Evolutionary conservation across 1,140 invertebrate species (phyloP), one percentile per base, ranked within the genome.

Genomic region (Zaprionus ornatus): DNA sequence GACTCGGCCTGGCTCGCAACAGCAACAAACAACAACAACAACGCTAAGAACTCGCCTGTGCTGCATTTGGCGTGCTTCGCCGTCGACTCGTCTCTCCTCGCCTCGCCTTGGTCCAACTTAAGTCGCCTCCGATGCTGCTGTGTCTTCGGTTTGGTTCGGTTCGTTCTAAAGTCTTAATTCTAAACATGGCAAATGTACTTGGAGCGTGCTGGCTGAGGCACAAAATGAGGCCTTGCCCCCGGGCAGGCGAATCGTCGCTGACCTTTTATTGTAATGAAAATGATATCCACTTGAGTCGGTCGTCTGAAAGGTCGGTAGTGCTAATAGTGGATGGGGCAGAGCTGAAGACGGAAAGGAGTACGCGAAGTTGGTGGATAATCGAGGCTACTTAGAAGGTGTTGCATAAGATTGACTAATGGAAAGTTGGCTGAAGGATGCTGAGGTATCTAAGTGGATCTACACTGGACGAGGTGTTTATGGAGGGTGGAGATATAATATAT

Each of bases 161-260:
- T 82, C 54, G 52, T 17, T 65, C 72, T 90, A 75, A 90, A 75
- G 80, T 90, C 85, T 88, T 81, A 87, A 88, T 88, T 87, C 84
- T 90, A 84, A 90, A 88, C 85, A 88, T 84, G 84, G 84, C 76
- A 87, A 86, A 86, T 86, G 83, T 83, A 79, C 70, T 84, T 88
- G 77, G 66, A 90, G 86, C 86, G 85, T 90, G 85, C 86, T 79
- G 77, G 71, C 57, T 7, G 17, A 13, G 35, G n/a, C 57, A 82
- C 67, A 71, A 68, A 88, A 83, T 66, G 79, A 79, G 76, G 72
- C 82, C 82, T 82, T 79, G 76, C 69, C 79, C 78, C 82, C 79
- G 37, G 68, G 73, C 60, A 71, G 57, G 54, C 54, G 55, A 71
- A 59, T 71, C 68, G 73, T 67, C 52, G 64, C 66, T 87, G 83